Base-by-base conservation (phyloP, 92 coral and sea anemone species). In the Umimayanthus chanpuru region DNA sequence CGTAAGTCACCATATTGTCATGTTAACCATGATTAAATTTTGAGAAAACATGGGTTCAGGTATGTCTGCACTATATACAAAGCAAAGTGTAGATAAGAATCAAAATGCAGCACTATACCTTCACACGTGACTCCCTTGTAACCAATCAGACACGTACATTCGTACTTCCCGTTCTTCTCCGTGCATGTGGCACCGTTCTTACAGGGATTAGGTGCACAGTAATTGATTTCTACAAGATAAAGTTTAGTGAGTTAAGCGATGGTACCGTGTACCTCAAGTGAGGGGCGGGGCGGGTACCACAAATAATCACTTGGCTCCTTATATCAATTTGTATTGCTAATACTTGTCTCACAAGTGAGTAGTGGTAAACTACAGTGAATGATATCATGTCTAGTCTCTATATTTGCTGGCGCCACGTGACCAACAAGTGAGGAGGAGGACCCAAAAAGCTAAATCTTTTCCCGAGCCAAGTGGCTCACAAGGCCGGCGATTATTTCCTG, bases 121-220 rank as follows among this genome's bases (percentile, higher is more conserved):
- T 97, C 99, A 89, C 99, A 97, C 21, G 99, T 94, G 83, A 97
- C 90, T 50, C 99, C 99, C 76, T 97, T 97, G 91, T 89, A 97
- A 39, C 99, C 99, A 86, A 97, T 90, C 49, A 96, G 96, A 89
- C 99, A 97, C 3, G 99, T 97, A 79, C 99, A 97, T 81, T 97
- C 99, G 86, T 89, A 97, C 85, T 95, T 92, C 61, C 98, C 99
- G 64, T 90, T 77, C 90, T 94, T 94, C 91, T 97, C 99, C 9
- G 98, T 95, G 76, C 99, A 97, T 8, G 96, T 78, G 16, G 96
- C 99, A 40, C 96, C 99, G 79, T 97, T 97, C 81, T 97, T 97
- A 81, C 99, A 97, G 29, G 99, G 99, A 88, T 92, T 93, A 8
- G 99, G 99, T 73, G 95, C 91, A 71, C 99, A 97, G 16, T 95